Conservation (phyloP, 2,797 vertebrate species). For the Amblyraja radiata region DNA sequence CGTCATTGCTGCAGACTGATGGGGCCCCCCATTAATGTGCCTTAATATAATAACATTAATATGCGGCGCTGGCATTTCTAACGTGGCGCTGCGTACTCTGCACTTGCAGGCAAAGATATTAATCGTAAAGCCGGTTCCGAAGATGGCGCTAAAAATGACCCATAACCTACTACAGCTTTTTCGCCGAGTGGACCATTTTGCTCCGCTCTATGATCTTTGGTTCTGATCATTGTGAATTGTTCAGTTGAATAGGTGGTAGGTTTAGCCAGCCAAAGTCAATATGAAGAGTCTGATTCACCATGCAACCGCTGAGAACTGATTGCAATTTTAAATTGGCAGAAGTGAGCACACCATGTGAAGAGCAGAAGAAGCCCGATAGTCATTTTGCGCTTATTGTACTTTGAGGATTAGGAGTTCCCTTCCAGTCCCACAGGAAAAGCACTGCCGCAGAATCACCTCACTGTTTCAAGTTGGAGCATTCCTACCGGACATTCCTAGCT, state of each 20-base stretch:
- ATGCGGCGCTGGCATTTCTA: too few species aligned
- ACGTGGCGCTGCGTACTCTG: too few species aligned
- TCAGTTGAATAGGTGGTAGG: not conserved
- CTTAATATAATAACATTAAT: too few species aligned
- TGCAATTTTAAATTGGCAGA: not conserved
- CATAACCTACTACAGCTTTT: too few species aligned
- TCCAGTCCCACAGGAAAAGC: not conserved
- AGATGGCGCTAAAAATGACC: too few species aligned
- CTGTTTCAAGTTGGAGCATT: not conserved
- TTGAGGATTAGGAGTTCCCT: not conserved
- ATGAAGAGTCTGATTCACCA: not conserved
- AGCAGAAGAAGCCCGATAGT: not conserved
- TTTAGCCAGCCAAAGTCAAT: not conserved
- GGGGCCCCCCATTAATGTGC: too few species aligned
- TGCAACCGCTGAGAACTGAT: not conserved
- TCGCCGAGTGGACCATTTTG: too few species aligned
- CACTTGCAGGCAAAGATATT: too few species aligned
- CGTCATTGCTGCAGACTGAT: too few species aligned
- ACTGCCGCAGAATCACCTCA: not conserved
- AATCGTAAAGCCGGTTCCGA: too few species aligned
- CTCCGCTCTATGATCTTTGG: too few species aligned
- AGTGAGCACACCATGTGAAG: not conserved
- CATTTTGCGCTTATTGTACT: not conserved
- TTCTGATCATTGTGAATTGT: not conserved
- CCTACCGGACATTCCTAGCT: not conserved